phyloP scores from a whole-genome alignment of 2,888 invertebrate species.

The Agrotis ipsilon region DNA sequence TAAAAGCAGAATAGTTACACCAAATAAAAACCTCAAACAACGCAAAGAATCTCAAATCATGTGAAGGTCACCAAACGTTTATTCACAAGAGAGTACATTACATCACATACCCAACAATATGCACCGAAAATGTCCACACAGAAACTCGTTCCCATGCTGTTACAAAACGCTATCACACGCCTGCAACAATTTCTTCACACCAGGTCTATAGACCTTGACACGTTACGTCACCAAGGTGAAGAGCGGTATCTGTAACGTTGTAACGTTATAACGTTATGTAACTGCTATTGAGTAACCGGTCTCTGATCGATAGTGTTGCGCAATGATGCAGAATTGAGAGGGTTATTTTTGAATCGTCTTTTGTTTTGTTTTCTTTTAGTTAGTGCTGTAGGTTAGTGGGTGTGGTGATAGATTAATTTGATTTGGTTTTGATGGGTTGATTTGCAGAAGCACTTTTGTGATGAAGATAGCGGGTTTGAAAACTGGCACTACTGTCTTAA shows the following conservation, averaged over 20 bases:
- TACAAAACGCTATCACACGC: slow-evolving; percentile 52
- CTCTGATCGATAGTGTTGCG: slow-evolving; percentile 42
- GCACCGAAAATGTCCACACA: slow-evolving; percentile 35
- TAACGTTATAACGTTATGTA: slow-evolving; percentile 70
- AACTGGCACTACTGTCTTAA: too few species aligned
- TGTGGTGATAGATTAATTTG: neutral
- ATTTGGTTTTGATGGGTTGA: too few species aligned
- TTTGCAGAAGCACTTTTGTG: neutral
- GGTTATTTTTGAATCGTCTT: slow-evolving; percentile 32
- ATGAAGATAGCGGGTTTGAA: too few species aligned
- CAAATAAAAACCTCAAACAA: too few species aligned
- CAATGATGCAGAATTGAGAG: slow-evolving; percentile 32
- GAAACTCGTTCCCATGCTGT: slow-evolving; percentile 34
- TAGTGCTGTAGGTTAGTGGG: neutral
- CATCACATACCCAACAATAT: neutral
- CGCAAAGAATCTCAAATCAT: too few species aligned
- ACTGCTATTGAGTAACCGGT: slow-evolving; percentile 64
- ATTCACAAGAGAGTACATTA: neutral
- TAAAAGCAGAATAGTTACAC: too few species aligned
- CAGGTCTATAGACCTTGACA: slow-evolving; percentile 69
- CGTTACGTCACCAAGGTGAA: slow-evolving; percentile 77
- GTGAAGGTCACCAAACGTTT: too few species aligned
- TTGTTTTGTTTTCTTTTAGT: slow-evolving; percentile 29
- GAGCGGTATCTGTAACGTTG: slow-evolving; percentile 73
- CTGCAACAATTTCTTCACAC: slow-evolving; percentile 52